Conservation (phyloP, 35 echinoderm and acorn worm genomes). For the Eucidaris tribuloides region DNA sequence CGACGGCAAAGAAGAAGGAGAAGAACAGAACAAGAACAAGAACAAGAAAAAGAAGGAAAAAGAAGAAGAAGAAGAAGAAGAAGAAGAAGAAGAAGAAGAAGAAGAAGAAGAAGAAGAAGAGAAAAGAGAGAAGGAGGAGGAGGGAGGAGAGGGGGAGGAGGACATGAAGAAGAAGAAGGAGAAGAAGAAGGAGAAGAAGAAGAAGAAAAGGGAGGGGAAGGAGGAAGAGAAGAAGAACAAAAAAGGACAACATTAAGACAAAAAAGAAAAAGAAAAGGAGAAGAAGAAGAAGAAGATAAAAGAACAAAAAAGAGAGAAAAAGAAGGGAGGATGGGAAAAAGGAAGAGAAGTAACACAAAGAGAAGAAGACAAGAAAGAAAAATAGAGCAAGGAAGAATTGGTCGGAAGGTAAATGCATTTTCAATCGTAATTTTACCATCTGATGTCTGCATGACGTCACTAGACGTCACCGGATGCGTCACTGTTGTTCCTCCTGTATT, state of each 20-base stretch:
- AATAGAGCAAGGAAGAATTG: too few species aligned
- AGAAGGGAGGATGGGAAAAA: too few species aligned
- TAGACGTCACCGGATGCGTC: too few species aligned
- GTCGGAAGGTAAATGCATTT: too few species aligned
- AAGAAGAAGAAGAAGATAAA: too few species aligned
- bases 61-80: background rate
- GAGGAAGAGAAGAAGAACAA: background rate
- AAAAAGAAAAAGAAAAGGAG: background rate
- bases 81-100: background rate
- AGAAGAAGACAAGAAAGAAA: too few species aligned
- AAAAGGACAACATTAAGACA: background rate
- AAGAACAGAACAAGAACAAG: background rate
- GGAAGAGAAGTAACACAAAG: too few species aligned
- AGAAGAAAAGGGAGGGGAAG: conserved; percentile 3
- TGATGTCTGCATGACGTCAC: too few species aligned
- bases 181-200: conserved; percentile 17
- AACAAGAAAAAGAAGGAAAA: background rate
- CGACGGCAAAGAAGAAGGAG: background rate
- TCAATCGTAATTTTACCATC: too few species aligned
- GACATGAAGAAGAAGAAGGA: conserved; percentile 3
- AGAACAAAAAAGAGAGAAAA: background rate
- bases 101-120: background rate
- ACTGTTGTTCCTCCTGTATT: too few species aligned
- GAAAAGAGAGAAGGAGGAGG: background rate
- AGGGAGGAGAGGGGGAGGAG: background rate